Evolutionary conservation across 2,888 invertebrate genomes (phyloP).

Genomic region (Dromius quadrimaculatus): DNA sequence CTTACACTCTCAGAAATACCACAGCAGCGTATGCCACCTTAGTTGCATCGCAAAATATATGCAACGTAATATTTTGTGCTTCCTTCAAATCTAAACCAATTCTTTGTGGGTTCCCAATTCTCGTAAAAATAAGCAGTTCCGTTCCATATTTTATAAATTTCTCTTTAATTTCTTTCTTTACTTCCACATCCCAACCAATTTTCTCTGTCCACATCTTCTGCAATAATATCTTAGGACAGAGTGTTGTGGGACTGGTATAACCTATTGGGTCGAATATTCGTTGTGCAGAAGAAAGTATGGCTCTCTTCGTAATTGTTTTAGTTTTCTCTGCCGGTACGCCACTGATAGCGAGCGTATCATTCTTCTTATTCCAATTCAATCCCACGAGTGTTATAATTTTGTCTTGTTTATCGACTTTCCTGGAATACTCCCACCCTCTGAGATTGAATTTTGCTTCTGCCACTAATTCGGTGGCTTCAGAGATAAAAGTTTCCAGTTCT

Average conservation of each 20-base stretch:
- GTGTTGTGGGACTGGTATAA: neutral
- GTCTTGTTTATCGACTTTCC: no score
- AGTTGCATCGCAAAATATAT: constrained; percentile 59
- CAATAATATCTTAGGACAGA: constrained; percentile 1
- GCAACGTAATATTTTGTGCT: constrained; percentile 39
- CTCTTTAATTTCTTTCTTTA: neutral
- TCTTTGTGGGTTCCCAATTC: neutral
- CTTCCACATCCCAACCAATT: constrained; percentile 10
- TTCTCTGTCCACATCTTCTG: neutral
- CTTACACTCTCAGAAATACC: constrained; percentile 55
- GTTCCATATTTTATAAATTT: neutral
- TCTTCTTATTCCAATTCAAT: no score
- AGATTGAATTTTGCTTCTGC: constrained; percentile 2
- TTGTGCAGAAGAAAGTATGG: neutral
- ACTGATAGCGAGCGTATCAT: no score
- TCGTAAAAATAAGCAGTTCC: neutral
- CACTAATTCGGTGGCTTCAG: neutral
- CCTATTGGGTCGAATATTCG: neutral
- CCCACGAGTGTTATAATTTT: no score
- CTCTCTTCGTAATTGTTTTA: no score
- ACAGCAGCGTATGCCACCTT: constrained; percentile 57
- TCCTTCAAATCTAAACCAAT: neutral
- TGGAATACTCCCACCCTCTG: constrained; percentile 26
- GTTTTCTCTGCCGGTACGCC: no score
- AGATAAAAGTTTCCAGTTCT: neutral